Evolutionary conservation across 2,113 vertebrate genomes (phyloP), one percentile per base, ranked within the genome.

Genomic region (Erpornis zantholeuca): DNA sequence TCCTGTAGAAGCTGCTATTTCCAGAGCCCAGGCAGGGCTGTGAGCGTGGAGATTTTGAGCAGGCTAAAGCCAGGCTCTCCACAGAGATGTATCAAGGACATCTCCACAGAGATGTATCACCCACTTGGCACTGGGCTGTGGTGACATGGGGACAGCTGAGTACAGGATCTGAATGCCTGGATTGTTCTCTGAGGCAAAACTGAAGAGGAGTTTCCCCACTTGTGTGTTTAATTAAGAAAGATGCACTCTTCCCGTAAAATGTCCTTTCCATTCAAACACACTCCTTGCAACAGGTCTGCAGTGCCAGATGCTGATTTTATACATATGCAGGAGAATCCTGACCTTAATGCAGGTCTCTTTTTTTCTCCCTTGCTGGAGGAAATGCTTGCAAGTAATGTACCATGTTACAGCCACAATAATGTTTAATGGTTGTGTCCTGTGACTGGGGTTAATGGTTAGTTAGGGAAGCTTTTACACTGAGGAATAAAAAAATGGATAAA

Each of bases 371-470:
- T 90, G 61, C 92, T 88, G 42, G 35, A 89, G 64, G 92, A 94
- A 94, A 86, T 3, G 4, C 84, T 91, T 68, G 60, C 61, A 89
- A 96, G 95, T 84, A 96, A 96, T 92, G 94, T 90, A 79, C 88
- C 94, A 76, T 95, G 65, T 95, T 96, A 97, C 84, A 88, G 89
- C 91, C 50, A 66, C 82, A 89, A 63, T 96, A 90, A 97, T 88
- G 82, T 95, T 91, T 92, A 90, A 97, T 63, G 84, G 87, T 83
- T 90, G 78, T 95, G 82, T 96, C 80, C 92, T 31, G 53, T 90
- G 77, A 75, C 84, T 94, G 91, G 72, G 95, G 96, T 96, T 95
- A 97, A 96, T 94, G 91, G 70, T 81, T 75, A 87, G 79, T 86
- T 94, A 86, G 87, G 79, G 63, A 92, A 90, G 82, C 81, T 93